Evolutionary conservation across 2,888 invertebrate species (phyloP), one percentile per base, ranked within the genome.

Genomic region (Nemapogon koenigi): DNA sequence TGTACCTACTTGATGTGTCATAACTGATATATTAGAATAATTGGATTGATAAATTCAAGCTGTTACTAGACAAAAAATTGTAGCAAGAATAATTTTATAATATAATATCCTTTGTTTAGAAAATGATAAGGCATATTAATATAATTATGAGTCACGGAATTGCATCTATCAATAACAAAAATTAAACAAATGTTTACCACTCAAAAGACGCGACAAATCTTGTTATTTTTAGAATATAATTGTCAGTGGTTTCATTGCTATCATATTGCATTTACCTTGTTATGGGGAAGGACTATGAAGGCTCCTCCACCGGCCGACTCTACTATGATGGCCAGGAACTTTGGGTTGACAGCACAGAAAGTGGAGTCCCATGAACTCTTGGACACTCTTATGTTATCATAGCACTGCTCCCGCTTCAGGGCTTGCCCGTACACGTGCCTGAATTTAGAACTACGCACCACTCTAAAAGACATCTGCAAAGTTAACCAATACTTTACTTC

Each of bases 351-450:
- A 50, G 96, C 94, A 83, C 97, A 97, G 76, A 97, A 97, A 49
- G 95, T 95, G 45, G 96, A 94, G 70, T 98, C 98, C 92, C 97
- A 97, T 38, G 97, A 96, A 63, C 96, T 96, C 72, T 97, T 95
- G 46, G 96, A 96, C 47, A 97, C 96, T 65, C 95, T 83, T 59
- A 98, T 89, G 75, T 96, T 96, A 81, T 98, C 97, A 81, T 94
- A 97, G 81, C 97, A 97, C 79, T 94, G 93, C 68, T 97, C 97
- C 68, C 97, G 86, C 81, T 96, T 94, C 52, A 92, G 81, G 53
- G 93, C 88, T 62, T 91, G 91, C 51, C 94, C 94, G 59, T 84
- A 85, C 62, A 97, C 96, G 83, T 97, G 97, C 70, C 97, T 93
- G 83, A 97, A 97, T 84, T 97, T 97, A 69, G 96, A 96, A 82